Evolutionary conservation across 2,888 invertebrate species (phyloP).

Genomic region (Ormia ochracea): DNA sequence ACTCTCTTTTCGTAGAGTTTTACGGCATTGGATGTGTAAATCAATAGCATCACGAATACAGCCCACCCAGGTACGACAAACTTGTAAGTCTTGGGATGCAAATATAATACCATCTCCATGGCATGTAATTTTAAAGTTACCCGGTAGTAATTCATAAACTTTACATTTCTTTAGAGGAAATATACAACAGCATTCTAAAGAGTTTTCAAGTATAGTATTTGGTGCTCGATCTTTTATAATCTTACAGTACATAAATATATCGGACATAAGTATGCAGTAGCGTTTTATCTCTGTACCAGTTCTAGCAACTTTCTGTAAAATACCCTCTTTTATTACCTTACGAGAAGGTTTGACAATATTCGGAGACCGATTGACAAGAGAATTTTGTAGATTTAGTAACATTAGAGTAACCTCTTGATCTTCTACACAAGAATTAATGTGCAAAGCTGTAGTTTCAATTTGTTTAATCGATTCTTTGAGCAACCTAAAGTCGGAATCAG

Average conservation of each 20-base stretch:
- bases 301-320: slow-evolving; percentile 79
- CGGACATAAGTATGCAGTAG: slow-evolving; percentile 84
- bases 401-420: slow-evolving; percentile 85
- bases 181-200: slow-evolving; percentile 82
- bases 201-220: slow-evolving; percentile 79
- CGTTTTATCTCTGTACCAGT: slow-evolving; percentile 78
- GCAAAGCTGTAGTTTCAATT: slow-evolving; percentile 82
- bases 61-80: slow-evolving; percentile 80
- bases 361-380: slow-evolving; percentile 80
- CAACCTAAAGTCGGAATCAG: slow-evolving; percentile 79
- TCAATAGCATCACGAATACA: slow-evolving; percentile 79
- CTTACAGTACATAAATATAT: slow-evolving; percentile 86
- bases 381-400: slow-evolving; percentile 82
- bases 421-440: slow-evolving; percentile 84
- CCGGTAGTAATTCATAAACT: slow-evolving; percentile 79
- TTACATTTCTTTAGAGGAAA: slow-evolving; percentile 84
- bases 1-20: slow-evolving; percentile 81
- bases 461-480: slow-evolving; percentile 82
- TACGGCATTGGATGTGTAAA: slow-evolving; percentile 79
- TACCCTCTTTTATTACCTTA: slow-evolving; percentile 83
- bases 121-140: slow-evolving; percentile 81
- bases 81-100: slow-evolving; percentile 78
- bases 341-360: slow-evolving; percentile 82
- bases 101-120: slow-evolving; percentile 80
- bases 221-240: slow-evolving; percentile 78